Conservation (phyloP, 2,113 vertebrate species). For the Setophaga kirtlandii region DNA sequence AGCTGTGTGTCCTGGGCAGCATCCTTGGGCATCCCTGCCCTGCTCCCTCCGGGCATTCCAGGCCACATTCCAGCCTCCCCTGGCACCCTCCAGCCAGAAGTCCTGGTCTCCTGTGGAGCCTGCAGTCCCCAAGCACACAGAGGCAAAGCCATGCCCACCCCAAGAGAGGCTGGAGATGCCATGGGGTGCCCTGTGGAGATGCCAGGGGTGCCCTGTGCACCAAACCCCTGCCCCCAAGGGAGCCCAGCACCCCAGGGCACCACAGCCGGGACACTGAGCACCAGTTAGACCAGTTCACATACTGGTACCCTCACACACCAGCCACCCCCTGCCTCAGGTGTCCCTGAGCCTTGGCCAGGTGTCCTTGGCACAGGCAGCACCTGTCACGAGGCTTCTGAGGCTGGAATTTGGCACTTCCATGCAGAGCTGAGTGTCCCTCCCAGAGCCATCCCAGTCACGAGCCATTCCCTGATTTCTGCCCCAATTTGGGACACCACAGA, state of each 20-base stretch:
- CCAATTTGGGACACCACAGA: rapidly evolving
- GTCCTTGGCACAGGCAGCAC: not conserved
- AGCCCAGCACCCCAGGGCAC: not conserved
- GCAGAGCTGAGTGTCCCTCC: not conserved
- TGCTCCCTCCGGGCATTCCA: not conserved
- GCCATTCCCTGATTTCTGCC: not conserved
- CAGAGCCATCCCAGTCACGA: not conserved
- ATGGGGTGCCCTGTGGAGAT: not conserved
- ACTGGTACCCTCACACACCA: not conserved
- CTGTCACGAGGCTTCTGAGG: not conserved
- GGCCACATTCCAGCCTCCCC: not conserved
- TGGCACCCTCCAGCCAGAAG: not conserved
- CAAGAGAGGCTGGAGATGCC: not conserved
- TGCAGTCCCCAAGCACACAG: rapidly evolving
- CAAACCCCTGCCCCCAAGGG: not conserved
- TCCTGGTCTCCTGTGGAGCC: not conserved
- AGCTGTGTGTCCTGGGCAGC: not conserved
- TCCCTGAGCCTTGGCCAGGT: not conserved
- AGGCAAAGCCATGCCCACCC: not conserved
- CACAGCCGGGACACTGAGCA: not conserved
- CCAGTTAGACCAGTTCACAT: not conserved
- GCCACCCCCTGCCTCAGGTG: not conserved
- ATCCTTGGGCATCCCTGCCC: not conserved
- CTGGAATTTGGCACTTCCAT: rapidly evolving
- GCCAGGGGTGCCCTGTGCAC: not conserved